These are phyloP conservation scores for Erebia palarica DNA, from an alignment of 2,888 invertebrate genomes.

Conservation along the genomic window DNA sequence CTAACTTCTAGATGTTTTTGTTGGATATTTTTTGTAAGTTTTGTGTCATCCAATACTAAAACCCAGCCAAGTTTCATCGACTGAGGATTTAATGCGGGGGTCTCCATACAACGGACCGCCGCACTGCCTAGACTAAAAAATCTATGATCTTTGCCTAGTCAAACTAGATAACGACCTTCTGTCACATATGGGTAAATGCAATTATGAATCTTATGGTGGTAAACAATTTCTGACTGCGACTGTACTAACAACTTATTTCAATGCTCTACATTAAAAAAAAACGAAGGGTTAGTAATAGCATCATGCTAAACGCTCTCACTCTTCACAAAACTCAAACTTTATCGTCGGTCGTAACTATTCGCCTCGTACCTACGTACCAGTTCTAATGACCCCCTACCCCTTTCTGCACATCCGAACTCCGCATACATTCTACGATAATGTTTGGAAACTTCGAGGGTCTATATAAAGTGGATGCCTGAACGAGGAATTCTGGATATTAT, in stretches of 20 bases:
- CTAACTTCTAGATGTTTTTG: too few species aligned
- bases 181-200: too few species aligned
- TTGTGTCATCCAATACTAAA: too few species aligned
- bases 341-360: constrained; percentile 76
- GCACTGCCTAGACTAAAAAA: too few species aligned
- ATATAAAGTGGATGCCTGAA: constrained; percentile 51
- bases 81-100: too few species aligned
- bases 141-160: too few species aligned
- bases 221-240: too few species aligned
- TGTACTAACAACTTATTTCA: constrained; percentile 14
- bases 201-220: too few species aligned
- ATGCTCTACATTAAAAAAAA: constrained; percentile 66
- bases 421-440: constrained; percentile 35
- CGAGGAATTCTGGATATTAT: constrained; percentile 77
- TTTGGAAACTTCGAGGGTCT: constrained; percentile 43
- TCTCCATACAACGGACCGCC: too few species aligned
- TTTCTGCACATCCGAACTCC: constrained; percentile 41
- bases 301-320: constrained; percentile 77
- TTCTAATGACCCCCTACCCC: constrained; percentile 49
- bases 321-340: constrained; percentile 76
- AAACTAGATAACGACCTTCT: too few species aligned
- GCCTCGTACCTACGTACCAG: constrained; percentile 59
- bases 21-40: too few species aligned
- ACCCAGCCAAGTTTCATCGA: too few species aligned
- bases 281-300: constrained; percentile 68